Conservation (phyloP, 2,113 vertebrate species). For the Rhipidura dahli region DNA sequence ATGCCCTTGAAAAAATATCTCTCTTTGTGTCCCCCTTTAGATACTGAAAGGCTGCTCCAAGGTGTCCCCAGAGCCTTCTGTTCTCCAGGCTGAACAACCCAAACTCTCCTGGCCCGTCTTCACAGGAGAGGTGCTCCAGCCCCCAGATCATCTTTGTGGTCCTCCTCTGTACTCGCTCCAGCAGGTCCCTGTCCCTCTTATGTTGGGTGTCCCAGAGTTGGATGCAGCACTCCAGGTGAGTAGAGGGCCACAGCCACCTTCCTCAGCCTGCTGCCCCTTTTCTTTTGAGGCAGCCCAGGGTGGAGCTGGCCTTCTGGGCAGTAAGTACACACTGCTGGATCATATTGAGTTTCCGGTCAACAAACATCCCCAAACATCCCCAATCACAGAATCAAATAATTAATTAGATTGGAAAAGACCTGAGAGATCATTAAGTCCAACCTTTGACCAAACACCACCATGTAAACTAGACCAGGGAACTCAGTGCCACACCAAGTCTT, state of each 20-base stretch:
- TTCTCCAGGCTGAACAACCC: background rate
- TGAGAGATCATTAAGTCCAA: background rate
- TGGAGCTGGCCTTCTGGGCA: background rate
- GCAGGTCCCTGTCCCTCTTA: background rate
- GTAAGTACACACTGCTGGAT: background rate
- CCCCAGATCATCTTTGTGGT: background rate
- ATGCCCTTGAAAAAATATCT: background rate
- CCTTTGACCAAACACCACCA: background rate
- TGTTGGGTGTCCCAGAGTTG: background rate
- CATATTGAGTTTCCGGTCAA: background rate
- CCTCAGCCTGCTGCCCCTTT: background rate
- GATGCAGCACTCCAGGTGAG: background rate
- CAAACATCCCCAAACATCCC: accelerated
- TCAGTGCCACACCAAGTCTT: background rate
- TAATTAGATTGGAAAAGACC: background rate
- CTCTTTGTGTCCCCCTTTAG: background rate
- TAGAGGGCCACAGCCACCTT: background rate
- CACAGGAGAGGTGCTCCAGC: background rate
- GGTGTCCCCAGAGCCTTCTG: background rate
- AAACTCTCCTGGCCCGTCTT: background rate
- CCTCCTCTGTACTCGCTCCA: background rate
- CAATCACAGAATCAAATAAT: background rate
- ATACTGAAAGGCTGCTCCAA: background rate
- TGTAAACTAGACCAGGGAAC: background rate
- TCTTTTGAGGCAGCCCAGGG: background rate